A percentile compares a stretch with the other conserved stretches of the same genome.
These are phyloP conservation scores for Drosophila eohydei DNA, from an alignment of 2,888 invertebrate genomes.

Conservation along the genomic window DNA sequence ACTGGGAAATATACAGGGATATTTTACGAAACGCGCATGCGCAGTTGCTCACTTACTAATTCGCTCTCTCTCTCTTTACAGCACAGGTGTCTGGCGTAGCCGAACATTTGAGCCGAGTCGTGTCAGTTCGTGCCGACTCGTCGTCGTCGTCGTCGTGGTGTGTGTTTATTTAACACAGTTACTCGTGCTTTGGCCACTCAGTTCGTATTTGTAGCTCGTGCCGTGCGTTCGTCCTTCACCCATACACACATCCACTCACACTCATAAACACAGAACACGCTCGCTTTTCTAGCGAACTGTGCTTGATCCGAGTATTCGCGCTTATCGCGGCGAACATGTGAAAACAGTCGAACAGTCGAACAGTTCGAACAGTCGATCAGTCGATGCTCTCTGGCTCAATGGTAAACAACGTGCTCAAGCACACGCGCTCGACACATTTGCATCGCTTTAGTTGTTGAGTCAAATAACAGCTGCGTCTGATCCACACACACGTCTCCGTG, in stretches of 20 bases:
- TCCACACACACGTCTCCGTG: neutral
- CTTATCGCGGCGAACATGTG: constrained; percentile 50
- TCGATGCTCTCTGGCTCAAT: constrained; percentile 47
- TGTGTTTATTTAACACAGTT: constrained; percentile 79
- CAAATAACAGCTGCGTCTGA: neutral
- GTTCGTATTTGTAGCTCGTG: constrained; percentile 74
- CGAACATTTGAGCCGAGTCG: constrained; percentile 28
- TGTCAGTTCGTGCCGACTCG: constrained; percentile 23
- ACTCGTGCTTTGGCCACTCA: constrained; percentile 59
- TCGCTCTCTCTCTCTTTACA: constrained; percentile 18
- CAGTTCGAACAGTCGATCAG: constrained; percentile 28
- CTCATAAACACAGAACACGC: neutral
- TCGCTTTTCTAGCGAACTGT: neutral
- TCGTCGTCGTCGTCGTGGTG: constrained; percentile 16
- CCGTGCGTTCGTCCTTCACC: constrained; percentile 50
- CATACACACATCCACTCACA: neutral
- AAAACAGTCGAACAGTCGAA: constrained; percentile 21
- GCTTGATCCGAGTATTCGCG: constrained; percentile 15
- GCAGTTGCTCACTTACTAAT: constrained; percentile 16
- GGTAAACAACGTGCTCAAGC: constrained; percentile 35
- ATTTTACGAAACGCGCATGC: constrained; percentile 60
- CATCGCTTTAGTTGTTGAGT: constrained; percentile 38
- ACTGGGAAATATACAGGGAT: constrained; percentile 70
- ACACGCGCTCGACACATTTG: constrained; percentile 23
- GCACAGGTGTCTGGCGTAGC: constrained; percentile 49